These are phyloP conservation scores for Copidosoma aretas DNA, from an alignment of 2,888 invertebrate species.

Conservation along the genomic window DNA sequence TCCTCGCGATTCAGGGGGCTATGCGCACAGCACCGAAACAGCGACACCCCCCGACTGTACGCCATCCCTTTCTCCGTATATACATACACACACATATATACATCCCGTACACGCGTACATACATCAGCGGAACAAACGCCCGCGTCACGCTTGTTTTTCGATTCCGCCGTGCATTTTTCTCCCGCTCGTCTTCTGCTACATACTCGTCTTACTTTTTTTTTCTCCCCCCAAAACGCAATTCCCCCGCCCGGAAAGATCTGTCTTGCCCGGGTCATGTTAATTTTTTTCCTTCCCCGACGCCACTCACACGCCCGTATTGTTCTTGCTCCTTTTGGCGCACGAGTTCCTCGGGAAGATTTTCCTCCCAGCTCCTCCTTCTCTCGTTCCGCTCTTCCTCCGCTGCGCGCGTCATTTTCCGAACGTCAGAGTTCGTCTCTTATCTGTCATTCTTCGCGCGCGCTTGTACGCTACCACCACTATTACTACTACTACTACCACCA, in stretches of 20 bases:
- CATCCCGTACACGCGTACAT: too few species aligned
- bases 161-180: background rate
- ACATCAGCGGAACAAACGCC: background rate
- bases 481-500: too few species aligned
- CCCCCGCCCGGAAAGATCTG: conserved; percentile 4
- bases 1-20: background rate
- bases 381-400: background rate
- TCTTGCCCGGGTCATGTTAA: conserved; percentile 13
- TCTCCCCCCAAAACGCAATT: background rate
- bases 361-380: too few species aligned
- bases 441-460: background rate
- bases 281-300: conserved; percentile 3
- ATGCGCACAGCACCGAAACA: background rate
- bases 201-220: background rate
- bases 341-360: too few species aligned
- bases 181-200: too few species aligned
- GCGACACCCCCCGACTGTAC: background rate
- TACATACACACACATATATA: background rate
- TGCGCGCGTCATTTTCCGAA: conserved; percentile 16
- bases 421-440: background rate
- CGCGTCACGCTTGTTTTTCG: background rate
- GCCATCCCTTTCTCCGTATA: background rate
- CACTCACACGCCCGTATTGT: too few species aligned
- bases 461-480: too few species aligned
- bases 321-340: too few species aligned